phyloP scores from a whole-genome alignment of 2,888 invertebrate species.

The Leucania comma region DNA sequence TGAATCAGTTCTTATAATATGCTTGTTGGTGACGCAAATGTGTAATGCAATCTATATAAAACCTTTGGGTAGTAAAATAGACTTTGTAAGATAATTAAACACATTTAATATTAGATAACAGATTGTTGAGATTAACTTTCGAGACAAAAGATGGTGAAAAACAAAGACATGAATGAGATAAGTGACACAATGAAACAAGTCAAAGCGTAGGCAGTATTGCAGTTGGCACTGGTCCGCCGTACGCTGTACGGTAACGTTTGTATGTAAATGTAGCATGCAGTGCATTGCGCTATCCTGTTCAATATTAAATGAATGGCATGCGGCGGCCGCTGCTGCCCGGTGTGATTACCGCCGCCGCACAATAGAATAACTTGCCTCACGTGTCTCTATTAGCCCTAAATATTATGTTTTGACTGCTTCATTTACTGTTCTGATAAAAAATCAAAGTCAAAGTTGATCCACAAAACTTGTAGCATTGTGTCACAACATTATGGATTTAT shows the following conservation, averaged over 20 bases:
- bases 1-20: conserved; percentile 62
- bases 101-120: conserved; percentile 13
- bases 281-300: conserved; percentile 77
- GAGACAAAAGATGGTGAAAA: conserved; percentile 29
- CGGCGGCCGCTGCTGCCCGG: conserved; percentile 72
- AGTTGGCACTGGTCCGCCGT: conserved; percentile 54
- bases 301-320: conserved; percentile 83
- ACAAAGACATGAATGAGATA: conserved; percentile 35
- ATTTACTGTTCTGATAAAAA: conserved; percentile 22
- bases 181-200: conserved; percentile 47
- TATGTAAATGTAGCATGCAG: conserved; percentile 67
- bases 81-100: conserved; percentile 11
- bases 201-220: conserved; percentile 48
- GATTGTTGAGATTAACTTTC: conserved; percentile 29
- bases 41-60: conserved; percentile 53
- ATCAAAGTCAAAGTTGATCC: not conserved
- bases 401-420: conserved; percentile 23
- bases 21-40: conserved; percentile 63
- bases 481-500: not conserved
- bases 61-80: conserved; percentile 11
- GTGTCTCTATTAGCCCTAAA: conserved; percentile 69
- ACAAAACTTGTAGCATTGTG: not conserved
- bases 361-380: conserved; percentile 74
- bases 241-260: conserved; percentile 48
- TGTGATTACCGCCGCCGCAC: conserved; percentile 75